Evolutionary conservation across 2,797 vertebrate species (phyloP).

Genomic region (Gymnothorax javanicus): DNA sequence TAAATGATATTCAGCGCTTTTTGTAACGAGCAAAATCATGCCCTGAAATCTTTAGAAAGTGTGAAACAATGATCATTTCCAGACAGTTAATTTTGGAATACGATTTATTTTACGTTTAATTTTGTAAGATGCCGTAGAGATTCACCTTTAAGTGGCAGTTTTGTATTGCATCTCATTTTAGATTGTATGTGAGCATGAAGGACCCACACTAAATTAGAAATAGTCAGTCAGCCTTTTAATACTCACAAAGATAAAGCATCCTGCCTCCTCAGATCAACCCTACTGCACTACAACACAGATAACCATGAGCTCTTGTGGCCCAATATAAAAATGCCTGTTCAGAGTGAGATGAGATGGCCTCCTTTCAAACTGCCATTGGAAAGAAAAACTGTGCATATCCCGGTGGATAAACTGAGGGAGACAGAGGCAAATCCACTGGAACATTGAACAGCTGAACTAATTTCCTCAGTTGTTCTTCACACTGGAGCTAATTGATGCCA

Average conservation of each 20-base stretch:
- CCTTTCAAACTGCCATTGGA: constrained; percentile 1
- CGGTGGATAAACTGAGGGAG: constrained; percentile 5
- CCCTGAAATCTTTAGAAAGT: neutral
- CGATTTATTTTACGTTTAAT: neutral
- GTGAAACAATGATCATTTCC: neutral
- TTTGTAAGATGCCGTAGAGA: neutral
- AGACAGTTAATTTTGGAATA: neutral
- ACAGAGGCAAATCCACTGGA: neutral
- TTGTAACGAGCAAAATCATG: neutral
- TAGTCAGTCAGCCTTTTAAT: neutral
- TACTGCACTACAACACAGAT: neutral
- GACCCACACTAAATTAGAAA: neutral
- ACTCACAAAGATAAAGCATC: neutral
- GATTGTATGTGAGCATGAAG: neutral
- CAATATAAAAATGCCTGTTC: neutral
- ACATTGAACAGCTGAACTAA: neutral
- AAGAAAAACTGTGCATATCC: neutral
- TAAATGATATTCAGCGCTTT: neutral
- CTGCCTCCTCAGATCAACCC: neutral
- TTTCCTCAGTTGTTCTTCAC: neutral
- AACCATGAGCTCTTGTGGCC: neutral
- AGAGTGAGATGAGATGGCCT: neutral
- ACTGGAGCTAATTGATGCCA: neutral
- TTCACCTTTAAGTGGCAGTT: neutral
- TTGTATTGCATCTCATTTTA: neutral